These are phyloP conservation scores for Sinelater perroti DNA, from an alignment of 2,888 invertebrate species.

Conservation along the genomic window DNA sequence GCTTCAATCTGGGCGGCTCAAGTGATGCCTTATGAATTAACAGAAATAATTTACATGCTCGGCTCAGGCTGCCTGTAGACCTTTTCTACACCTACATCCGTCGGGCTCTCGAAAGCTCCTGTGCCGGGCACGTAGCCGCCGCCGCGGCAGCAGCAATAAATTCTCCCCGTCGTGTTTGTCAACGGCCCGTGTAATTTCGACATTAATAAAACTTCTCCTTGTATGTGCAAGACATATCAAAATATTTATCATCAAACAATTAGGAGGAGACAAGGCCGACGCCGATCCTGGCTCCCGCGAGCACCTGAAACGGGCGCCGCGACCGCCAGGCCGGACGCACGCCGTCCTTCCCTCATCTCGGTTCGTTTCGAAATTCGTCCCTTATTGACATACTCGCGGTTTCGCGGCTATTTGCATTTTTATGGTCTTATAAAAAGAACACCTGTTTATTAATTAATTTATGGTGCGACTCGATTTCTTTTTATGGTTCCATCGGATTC, in stretches of 20 bases:
- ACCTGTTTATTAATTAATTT: constrained; percentile 36
- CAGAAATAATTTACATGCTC: constrained; percentile 38
- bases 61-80: constrained; percentile 27
- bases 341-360: constrained; percentile 15
- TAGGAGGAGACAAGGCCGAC: constrained; percentile 16
- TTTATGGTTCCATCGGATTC: constrained; percentile 22
- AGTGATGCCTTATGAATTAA: constrained; percentile 39
- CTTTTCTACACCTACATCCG: constrained; percentile 33
- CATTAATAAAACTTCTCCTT: constrained; percentile 20
- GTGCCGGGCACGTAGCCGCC: constrained; percentile 2
- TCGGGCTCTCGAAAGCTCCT: constrained; percentile 24
- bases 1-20: constrained; percentile 38
- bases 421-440: constrained; percentile 28
- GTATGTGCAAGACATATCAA: constrained; percentile 15
- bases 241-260: constrained; percentile 27
- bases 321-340: constrained; percentile 5
- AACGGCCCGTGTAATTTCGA: constrained; percentile 13
- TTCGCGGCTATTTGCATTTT: constrained; percentile 32
- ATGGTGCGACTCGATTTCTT: constrained; percentile 24
- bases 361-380: constrained; percentile 5
- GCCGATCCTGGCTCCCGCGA: constrained; percentile 8
- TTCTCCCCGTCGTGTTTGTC: constrained; percentile 8
- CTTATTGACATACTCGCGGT: constrained; percentile 23
- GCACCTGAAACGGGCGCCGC: not conserved
- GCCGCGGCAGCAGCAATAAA: constrained; percentile 1